Evolutionary conservation across 1,140 invertebrate genomes (phyloP), one percentile per base, ranked within the genome.

Genomic region (Panulirus ornatus): DNA sequence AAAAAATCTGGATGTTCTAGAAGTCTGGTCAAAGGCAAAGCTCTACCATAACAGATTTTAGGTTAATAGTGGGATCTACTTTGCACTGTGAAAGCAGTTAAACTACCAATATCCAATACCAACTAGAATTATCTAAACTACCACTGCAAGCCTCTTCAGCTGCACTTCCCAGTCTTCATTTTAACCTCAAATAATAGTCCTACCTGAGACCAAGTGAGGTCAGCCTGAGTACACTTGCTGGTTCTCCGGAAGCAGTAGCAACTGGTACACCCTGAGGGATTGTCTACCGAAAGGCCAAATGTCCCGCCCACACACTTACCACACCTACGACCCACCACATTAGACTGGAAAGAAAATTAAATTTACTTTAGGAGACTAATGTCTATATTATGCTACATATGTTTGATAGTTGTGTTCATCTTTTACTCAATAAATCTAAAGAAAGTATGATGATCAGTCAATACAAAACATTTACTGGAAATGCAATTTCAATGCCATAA

Each of bases 231-330:
- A 93, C 98, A 99, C 54, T 95, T 94, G 0, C 95, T 95, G 14
- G 96, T 96, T 92, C 97, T 95, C 0, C 96, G 97, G 93, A 98
- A 99, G 94, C 98, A 98, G 94, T 98, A 98, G 93, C 98, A 98
- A 89, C 96, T 95, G 0, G 96, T 97, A 93, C 98, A 99, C 5
- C 97, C 98, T 85, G 95, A 95, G 0, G 96, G 95, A 94, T 97
- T 97, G 6, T 96, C 94, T 0, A 93, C 93, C 44, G 92, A 85
- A 2, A 98, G 93, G 1, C 97, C 97, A 93, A 98, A 98, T 0
- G 97, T 97, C 36, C 97, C 97, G 54, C 96, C 95, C 93, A 96
- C 95, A 94, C 99, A 99, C 44, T 95, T 93, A 93, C 97, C 96
- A 94, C 99, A 99, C 92, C 96, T 96, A 75, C 95, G 95, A 2